phyloP scores from a whole-genome alignment of 1,140 invertebrate species.

The Eupristina koningsbergeri region DNA sequence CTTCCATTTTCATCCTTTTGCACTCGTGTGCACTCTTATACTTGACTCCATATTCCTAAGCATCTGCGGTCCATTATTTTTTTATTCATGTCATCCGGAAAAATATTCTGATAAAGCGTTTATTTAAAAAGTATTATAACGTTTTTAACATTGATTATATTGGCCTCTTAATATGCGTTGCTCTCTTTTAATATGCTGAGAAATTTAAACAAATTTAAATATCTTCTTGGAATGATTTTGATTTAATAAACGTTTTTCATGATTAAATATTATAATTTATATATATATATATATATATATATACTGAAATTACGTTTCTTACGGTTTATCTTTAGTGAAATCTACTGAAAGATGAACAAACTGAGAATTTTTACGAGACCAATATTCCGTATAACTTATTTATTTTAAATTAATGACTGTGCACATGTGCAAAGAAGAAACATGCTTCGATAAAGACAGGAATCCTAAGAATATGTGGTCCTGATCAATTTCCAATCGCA shows the following conservation, averaged over 20 bases:
- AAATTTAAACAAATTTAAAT: too few species aligned
- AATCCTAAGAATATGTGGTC: neutral
- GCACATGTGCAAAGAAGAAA: neutral
- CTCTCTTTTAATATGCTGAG: too few species aligned
- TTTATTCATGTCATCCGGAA: neutral
- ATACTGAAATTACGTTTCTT: too few species aligned
- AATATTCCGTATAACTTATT: neutral
- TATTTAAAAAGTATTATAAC: too few species aligned
- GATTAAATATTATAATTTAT: too few species aligned
- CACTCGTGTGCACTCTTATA: neutral
- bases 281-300: too few species aligned
- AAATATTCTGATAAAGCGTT: neutral
- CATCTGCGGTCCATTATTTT: neutral
- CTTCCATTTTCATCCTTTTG: neutral
- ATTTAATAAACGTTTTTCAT: too few species aligned
- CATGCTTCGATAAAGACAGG: neutral
- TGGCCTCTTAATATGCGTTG: too few species aligned
- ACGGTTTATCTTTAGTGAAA: too few species aligned
- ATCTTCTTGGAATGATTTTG: too few species aligned
- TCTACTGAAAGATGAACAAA: neutral
- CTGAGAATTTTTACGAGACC: neutral
- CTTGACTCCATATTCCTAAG: neutral
- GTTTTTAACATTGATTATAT: too few species aligned
- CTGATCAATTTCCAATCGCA: constrained; percentile 41
- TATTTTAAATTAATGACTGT: neutral